Conservation (phyloP, 2,888 invertebrate genomes). For the Athalia cordata region DNA sequence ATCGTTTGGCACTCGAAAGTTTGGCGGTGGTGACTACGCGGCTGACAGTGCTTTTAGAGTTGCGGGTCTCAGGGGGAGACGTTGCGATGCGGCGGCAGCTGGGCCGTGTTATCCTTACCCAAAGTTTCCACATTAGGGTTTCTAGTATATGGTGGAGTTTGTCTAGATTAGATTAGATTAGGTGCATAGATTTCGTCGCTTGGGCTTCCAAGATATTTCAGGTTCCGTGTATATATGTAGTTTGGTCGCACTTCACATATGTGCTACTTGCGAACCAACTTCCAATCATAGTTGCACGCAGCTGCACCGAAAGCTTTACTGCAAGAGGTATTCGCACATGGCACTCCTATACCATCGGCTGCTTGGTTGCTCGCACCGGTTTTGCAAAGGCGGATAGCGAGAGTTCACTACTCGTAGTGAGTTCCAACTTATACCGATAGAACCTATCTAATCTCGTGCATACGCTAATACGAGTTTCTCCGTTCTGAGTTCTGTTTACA, state of each 20-base stretch:
- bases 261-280: constrained; percentile 36
- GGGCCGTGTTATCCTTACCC: constrained; percentile 39
- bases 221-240: constrained; percentile 16
- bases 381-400: not conserved
- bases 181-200: constrained; percentile 40
- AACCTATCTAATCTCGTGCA: constrained; percentile 40
- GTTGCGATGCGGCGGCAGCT: constrained; percentile 29
- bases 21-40: constrained; percentile 23
- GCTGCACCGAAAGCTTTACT: constrained; percentile 23
- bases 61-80: constrained; percentile 16
- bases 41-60: constrained; percentile 35
- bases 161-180: constrained; percentile 42
- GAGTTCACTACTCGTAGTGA: constrained; percentile 11
- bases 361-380: constrained; percentile 20
- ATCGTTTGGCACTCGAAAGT: constrained; percentile 33
- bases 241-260: constrained; percentile 17
- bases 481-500: constrained; percentile 10
- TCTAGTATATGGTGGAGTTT: constrained; percentile 28
- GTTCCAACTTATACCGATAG: constrained; percentile 36
- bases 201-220: constrained; percentile 32
- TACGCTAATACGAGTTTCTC: constrained; percentile 19
- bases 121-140: constrained; percentile 42
- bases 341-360: constrained; percentile 12
- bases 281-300: constrained; percentile 35
- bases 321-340: constrained; percentile 17